These are phyloP conservation scores for Coremacera marginata DNA, from an alignment of 2,888 invertebrate species.

Conservation along the genomic window DNA sequence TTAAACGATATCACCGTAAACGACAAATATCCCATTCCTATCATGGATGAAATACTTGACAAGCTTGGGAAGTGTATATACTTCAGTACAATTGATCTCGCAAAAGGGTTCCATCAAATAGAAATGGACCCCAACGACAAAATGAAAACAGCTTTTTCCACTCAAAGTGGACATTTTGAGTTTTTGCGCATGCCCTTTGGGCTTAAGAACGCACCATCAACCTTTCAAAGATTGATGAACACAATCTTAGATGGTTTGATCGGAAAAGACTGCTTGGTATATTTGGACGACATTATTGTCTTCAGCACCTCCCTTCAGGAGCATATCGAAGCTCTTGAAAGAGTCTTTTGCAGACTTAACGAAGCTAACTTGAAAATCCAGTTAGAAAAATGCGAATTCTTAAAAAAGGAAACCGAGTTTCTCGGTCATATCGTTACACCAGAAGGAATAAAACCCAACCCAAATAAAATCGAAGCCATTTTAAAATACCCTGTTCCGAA, in stretches of 20 bases:
- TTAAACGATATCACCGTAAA: too few species aligned
- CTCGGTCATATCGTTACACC: too few species aligned
- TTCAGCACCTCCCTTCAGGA: slow-evolving; percentile 48
- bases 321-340: background rate
- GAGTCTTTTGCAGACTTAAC: too few species aligned
- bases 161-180: background rate
- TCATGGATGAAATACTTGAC: slow-evolving; percentile 23
- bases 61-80: slow-evolving; percentile 3
- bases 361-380: too few species aligned
- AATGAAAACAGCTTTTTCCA: background rate
- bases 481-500: too few species aligned
- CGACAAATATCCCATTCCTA: background rate
- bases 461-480: too few species aligned
- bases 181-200: background rate
- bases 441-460: too few species aligned
- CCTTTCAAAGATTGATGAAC: background rate
- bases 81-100: slow-evolving; percentile 10
- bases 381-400: too few species aligned
- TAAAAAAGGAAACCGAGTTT: too few species aligned
- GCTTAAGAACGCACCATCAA: background rate
- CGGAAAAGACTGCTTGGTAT: slow-evolving; percentile 41
- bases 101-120: too few species aligned
- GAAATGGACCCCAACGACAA: too few species aligned
- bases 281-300: slow-evolving; percentile 55
- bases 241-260: background rate